Base-by-base conservation (phyloP, 2,888 invertebrate species). In the Cryptosula pallasiana region DNA sequence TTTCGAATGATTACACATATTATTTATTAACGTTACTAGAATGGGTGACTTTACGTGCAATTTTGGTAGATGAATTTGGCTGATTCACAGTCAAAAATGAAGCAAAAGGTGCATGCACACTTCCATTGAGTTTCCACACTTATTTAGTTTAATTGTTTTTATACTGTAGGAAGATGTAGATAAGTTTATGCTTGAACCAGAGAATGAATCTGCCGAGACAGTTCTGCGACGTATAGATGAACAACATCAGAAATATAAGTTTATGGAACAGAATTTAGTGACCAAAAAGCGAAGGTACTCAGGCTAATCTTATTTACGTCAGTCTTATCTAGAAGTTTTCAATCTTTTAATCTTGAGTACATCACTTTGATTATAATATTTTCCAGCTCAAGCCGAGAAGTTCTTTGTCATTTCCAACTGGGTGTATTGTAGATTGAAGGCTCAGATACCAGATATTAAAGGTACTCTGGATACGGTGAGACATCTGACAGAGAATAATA, bases 221-320 rank as follows among this genome's bases (percentile, higher is more conserved):
- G 95, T 95, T 23, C 86, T 97, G 71, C 91, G 91, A 80, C 89
- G 88, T 79, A 87, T 97, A 74, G 96, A 98, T 83, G 96, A 96
- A 82, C 92, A 92, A 82, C 94, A 95, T 87, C 91, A 91, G 74
- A 96, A 97, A 88, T 97, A 97, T 85, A 95, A 96, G 87, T 94
- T 94, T 83, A 95, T 98, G 94, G 97, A 98, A 86, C 91, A 90
- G 79, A 95, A 94, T 84, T 88, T 98, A 76, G 88, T 90, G 72
- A 91, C 93, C 20, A 94, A 95, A 79, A 91, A 93, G 77, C 90
- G 91, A 79, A 90, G 94, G 84, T 87, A 45, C 45, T 45, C n/a
- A n/a, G n/a, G n/a, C n/a, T n/a, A n/a, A n/a, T n/a, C n/a, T n/a
- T n/a, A n/a, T n/a, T n/a, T n/a, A n/a, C n/a, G n/a, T n/a, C n/a